These are phyloP conservation scores for Hedya salicella DNA, from an alignment of 2,888 invertebrate species.

Conservation along the genomic window DNA sequence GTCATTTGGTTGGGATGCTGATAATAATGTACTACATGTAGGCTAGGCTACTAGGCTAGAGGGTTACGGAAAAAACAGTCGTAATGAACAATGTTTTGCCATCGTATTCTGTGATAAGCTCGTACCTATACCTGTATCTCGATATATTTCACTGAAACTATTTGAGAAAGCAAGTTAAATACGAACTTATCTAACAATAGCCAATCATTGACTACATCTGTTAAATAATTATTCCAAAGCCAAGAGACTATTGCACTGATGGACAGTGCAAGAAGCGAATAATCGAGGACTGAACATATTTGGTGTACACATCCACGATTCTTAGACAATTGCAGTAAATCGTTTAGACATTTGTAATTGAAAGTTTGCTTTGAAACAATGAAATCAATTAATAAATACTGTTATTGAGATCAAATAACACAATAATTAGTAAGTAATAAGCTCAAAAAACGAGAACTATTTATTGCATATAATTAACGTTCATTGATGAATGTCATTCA, in stretches of 20 bases:
- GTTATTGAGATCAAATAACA: constrained; percentile 12
- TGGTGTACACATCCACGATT: neutral
- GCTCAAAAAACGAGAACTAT: neutral
- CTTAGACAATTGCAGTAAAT: neutral
- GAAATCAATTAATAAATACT: neutral
- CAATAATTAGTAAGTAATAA: neutral
- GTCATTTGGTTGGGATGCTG: no score
- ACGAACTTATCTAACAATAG: no score
- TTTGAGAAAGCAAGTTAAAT: no score
- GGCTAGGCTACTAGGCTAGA: no score
- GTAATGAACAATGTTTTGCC: no score
- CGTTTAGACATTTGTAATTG: neutral
- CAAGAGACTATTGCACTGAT: neutral
- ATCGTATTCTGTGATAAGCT: no score
- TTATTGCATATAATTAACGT: neutral
- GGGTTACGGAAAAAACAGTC: no score
- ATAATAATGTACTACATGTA: no score
- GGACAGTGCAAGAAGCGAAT: neutral
- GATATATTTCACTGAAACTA: no score
- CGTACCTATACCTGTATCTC: no score
- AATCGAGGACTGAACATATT: constrained; percentile 1
- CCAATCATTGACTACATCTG: no score
- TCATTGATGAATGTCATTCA: neutral
- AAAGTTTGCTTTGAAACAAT: neutral
- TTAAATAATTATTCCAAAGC: no score